Conservation (phyloP, 2,797 vertebrate genomes). For the Limnodromus scolopaceus region DNA sequence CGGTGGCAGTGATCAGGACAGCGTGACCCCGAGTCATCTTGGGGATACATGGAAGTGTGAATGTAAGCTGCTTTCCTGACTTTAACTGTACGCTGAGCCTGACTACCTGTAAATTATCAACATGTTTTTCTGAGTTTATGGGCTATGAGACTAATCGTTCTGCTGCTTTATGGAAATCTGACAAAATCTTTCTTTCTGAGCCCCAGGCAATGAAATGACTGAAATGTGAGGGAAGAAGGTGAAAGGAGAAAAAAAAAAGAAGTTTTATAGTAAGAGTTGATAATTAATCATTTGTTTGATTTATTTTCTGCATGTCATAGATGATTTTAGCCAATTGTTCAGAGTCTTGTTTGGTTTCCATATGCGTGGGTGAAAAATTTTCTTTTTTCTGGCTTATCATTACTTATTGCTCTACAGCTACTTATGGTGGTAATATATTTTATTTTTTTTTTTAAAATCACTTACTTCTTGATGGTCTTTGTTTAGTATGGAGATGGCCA, state of each 20-base stretch:
- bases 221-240: neutral
- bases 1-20: neutral
- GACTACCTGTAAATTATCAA: neutral
- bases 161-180: neutral
- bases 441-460: neutral
- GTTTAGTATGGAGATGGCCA: neutral
- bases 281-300: neutral
- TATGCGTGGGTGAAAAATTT: neutral
- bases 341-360: neutral
- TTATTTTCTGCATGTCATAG: neutral
- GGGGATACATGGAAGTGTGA: accelerated
- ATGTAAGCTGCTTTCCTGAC: neutral
- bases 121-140: neutral
- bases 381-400: neutral
- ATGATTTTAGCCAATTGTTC: neutral
- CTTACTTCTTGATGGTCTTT: neutral
- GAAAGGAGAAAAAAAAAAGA: neutral
- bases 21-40: accelerated
- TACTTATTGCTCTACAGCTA: neutral
- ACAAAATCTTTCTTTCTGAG: neutral
- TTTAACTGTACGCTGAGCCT: accelerated
- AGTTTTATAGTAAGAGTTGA: neutral
- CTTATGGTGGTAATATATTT: neutral
- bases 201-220: neutral
- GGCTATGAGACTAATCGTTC: neutral